Evolutionary conservation across 2,797 vertebrate species (phyloP).

Genomic region (Australoheros facetus): DNA sequence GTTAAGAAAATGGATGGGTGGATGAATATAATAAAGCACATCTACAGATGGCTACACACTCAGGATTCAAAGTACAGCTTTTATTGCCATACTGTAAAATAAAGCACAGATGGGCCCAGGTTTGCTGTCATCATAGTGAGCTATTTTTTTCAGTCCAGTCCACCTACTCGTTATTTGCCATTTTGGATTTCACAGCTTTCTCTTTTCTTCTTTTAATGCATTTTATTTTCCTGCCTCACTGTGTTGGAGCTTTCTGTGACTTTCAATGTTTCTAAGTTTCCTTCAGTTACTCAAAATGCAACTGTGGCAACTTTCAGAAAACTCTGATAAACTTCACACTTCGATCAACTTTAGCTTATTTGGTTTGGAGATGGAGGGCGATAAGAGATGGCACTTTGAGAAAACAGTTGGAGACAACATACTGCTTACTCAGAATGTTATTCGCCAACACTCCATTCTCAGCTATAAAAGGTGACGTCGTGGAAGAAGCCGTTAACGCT

Average conservation of each 20-base stretch:
- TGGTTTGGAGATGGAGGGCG: conserved; percentile 3
- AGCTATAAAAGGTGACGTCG: neutral
- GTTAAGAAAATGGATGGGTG: neutral
- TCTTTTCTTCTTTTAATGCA: neutral
- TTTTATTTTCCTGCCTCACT: too few relatives aligned
- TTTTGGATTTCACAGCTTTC: neutral
- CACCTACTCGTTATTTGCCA: neutral
- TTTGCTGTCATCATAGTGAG: neutral
- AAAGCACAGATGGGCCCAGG: neutral
- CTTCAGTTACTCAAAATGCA: neutral
- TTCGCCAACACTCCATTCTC: neutral
- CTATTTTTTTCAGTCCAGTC: neutral
- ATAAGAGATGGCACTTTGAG: conserved; percentile 9
- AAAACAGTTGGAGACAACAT: conserved; percentile 15
- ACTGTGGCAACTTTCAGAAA: neutral
- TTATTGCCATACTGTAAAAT: neutral
- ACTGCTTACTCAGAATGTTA: conserved; percentile 21
- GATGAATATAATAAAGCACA: neutral
- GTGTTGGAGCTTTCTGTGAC: neutral
- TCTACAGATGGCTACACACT: neutral
- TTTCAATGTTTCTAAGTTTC: neutral
- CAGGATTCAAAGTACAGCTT: neutral
- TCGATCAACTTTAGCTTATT: neutral
- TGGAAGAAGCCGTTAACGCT: neutral
- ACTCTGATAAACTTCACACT: neutral